Percentiles rank a stretch among this genome's conserved stretches.
These are phyloP conservation scores for Steinernema khuongi DNA, from an alignment of 1,140 invertebrate genomes.

Conservation along the genomic window DNA sequence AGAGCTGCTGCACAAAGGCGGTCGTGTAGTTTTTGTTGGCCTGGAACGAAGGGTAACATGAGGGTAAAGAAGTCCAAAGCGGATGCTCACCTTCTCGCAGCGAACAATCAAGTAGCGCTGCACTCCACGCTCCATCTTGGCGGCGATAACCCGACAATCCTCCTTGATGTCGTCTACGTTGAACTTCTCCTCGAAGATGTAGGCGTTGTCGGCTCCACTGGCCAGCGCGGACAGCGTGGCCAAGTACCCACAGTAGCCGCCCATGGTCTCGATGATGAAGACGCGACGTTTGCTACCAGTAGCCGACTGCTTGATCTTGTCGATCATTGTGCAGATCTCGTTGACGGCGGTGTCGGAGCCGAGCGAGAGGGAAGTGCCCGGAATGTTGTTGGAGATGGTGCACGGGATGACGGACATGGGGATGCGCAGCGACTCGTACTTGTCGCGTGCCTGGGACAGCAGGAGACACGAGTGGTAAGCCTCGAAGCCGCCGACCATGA, in stretches of 20 bases:
- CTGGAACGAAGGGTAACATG: too few species aligned
- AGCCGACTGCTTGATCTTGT: constrained; percentile 72
- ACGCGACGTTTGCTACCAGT: constrained; percentile 63
- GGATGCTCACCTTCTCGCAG: constrained; percentile 74
- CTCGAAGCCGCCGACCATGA: constrained; percentile 97
- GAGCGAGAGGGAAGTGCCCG: constrained; percentile 87
- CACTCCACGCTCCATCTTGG: constrained; percentile 91
- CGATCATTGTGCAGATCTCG: constrained; percentile 88
- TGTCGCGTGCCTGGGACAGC: constrained; percentile 70
- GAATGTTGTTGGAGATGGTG: constrained; percentile 82
- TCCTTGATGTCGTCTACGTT: constrained; percentile 85
- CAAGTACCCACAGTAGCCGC: constrained; percentile 93
- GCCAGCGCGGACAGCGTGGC: constrained; percentile 88
- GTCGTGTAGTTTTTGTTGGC: constrained; percentile 91
- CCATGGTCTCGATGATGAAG: constrained; percentile 99
- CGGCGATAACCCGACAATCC: constrained; percentile 76
- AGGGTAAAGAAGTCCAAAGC: too few species aligned
- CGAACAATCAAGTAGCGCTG: constrained; percentile 85
- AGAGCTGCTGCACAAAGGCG: constrained; percentile 89
- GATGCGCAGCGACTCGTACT: constrained; percentile 82
- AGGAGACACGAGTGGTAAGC: constrained; percentile 82
- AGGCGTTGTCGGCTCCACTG: constrained; percentile 95
- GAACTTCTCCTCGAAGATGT: constrained; percentile 95
- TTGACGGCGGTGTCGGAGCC: constrained; percentile 96
- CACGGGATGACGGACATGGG: constrained; percentile 91